Conservation (phyloP, 2,797 vertebrate species). For the Protonibea diacanthus region DNA sequence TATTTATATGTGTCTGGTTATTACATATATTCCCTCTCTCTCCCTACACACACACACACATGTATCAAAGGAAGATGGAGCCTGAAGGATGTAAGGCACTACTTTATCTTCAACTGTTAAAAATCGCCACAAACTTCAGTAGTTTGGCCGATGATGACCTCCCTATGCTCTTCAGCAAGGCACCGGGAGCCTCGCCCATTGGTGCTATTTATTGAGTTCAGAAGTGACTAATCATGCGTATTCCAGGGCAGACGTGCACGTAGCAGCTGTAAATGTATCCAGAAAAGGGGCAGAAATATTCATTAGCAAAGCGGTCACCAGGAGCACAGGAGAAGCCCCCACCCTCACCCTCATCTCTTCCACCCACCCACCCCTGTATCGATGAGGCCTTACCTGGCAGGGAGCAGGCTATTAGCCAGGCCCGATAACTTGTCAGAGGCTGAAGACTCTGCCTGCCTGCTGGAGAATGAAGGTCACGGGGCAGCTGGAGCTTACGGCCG, state of each 20-base stretch:
- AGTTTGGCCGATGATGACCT: slow-evolving; percentile 10
- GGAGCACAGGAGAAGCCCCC: slow-evolving; percentile 46
- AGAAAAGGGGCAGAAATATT: slow-evolving; percentile 66
- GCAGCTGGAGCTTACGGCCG: slow-evolving; percentile 82
- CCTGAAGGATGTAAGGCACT: slow-evolving; percentile 50
- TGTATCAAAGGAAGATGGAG: slow-evolving; percentile 61
- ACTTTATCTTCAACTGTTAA: slow-evolving; percentile 59
- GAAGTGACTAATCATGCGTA: slow-evolving; percentile 10
- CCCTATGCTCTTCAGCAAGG: too few relatives aligned
- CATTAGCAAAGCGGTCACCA: slow-evolving; percentile 68
- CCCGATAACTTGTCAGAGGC: slow-evolving; percentile 87
- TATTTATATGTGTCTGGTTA: slow-evolving; percentile 74
- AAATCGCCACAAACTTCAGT: slow-evolving; percentile 31
- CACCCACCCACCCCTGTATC: slow-evolving; percentile 41
- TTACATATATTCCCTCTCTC: slow-evolving; percentile 61
- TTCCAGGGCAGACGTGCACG: background rate
- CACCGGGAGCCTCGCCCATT: background rate
- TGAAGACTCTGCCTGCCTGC: slow-evolving; percentile 75
- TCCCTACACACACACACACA: slow-evolving; percentile 33
- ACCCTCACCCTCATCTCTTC: too few relatives aligned
- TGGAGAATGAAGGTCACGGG: slow-evolving; percentile 87
- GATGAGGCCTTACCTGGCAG: slow-evolving; percentile 73
- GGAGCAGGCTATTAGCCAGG: slow-evolving; percentile 83
- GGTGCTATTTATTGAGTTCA: slow-evolving; percentile 7
- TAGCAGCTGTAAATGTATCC: slow-evolving; percentile 22